A percentile compares a stretch with the other conserved stretches of the same genome.
Evolutionary conservation across 1,140 invertebrate genomes (phyloP).

Genomic region (Procambarus clarkii): DNA sequence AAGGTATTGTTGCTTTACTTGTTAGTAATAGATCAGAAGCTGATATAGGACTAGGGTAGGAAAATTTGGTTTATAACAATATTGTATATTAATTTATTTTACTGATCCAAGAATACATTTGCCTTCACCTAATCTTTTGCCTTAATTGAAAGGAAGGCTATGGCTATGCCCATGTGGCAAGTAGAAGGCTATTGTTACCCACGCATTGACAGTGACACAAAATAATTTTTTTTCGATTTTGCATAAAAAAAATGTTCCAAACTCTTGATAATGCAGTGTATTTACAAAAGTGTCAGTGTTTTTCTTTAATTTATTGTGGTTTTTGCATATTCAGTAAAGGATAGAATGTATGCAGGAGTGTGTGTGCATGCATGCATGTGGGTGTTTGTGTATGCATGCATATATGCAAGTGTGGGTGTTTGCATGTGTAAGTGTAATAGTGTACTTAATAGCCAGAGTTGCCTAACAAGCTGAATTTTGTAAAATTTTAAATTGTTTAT

Average conservation of each 20-base stretch:
- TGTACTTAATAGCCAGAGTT: too few relatives aligned
- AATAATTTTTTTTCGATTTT: too few relatives aligned
- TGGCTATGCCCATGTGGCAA: neutral
- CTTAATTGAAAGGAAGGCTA: slow-evolving; percentile 4
- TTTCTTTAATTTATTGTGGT: neutral
- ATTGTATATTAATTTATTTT: slow-evolving; percentile 53
- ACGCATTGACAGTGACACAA: neutral
- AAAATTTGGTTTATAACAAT: slow-evolving; percentile 18
- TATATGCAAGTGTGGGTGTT: too few relatives aligned
- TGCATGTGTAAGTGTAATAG: too few relatives aligned
- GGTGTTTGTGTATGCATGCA: too few relatives aligned
- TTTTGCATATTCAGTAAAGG: neutral
- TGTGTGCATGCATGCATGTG: too few relatives aligned
- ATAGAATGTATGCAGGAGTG: neutral
- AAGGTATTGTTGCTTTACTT: slow-evolving; percentile 67
- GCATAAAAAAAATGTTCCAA: too few relatives aligned
- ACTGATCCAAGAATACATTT: slow-evolving; percentile 18
- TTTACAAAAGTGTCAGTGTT: neutral
- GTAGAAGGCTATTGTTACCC: neutral
- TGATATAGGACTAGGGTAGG: slow-evolving; percentile 29
- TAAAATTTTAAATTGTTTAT: too few relatives aligned
- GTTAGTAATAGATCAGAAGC: slow-evolving; percentile 54
- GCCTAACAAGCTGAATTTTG: too few relatives aligned
- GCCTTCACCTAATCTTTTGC: slow-evolving; percentile 26
- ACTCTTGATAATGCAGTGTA: too few relatives aligned